Base-by-base conservation (phyloP, 2,113 vertebrate species). In the Pitta sordida region DNA sequence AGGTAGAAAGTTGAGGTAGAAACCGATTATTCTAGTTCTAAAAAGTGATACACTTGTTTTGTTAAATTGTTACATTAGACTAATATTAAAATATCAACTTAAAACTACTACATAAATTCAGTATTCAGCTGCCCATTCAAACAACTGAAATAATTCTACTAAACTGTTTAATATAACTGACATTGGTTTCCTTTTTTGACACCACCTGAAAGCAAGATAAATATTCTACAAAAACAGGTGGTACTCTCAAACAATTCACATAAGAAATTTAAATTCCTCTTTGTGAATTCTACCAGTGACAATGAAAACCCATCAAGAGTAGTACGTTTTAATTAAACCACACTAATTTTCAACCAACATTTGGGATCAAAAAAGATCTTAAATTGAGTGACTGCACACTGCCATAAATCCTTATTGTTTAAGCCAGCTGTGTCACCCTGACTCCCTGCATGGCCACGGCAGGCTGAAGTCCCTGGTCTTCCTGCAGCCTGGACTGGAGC, bases 361-460 rank as follows among this genome's bases (percentile, higher is more conserved):
- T 49, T 39, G 24, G 29, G 27, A 75, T 29, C 30, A 63, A 65
- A 86, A 21, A 7, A 58, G 41, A 41, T 29, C 58, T 49, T 36
- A 69, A 48, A 44, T 4, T 4, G 55, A 74, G 51, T 16, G 73
- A 64, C 22, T 36, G 11, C 21, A 9, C 30, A 6, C 2, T n/a
- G 78, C 39, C 36, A 3, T 52, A 48, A 71, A 55, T 60, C 70
- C 49, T 41, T 2, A 27, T 46, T 36, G 7, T 19, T 83, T 20
- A 13, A 53, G 44, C 44, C 6, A 32, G 63, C 27, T 7, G 0
- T 0, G 5, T 41, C 30, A 14, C 30, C 15, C 17, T 0, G 0
- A 8, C 0, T 11, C 11, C 44, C 29, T 3, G 56, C 0, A 1
- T 6, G 56, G 39, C 55, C 29, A 14, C 6, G 39, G 81, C 17